Base-by-base conservation (phyloP, 2,797 vertebrate species). In the Odontamblyopus rebecca region DNA sequence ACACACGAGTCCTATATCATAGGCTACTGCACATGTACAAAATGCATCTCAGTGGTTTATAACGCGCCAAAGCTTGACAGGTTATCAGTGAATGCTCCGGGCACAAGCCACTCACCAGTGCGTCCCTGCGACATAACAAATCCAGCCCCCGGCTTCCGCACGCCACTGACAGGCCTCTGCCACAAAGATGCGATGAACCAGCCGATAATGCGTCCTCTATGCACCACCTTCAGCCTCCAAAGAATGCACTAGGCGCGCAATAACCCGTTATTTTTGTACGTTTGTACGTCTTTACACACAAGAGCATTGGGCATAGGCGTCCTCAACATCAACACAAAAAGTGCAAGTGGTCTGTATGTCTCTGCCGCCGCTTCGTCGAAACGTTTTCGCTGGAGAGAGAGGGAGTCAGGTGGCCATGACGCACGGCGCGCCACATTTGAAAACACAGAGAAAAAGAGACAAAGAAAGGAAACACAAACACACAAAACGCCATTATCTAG, bases 131-230 rank as follows among this genome's bases (percentile, higher is more conserved):
- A 83, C 85, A 72, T 67, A 77, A 81, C 61, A 86, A 92, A 91
- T 89, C 88, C 89, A 92, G 82, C 79, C 85, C 88, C 82, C 68
- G 90, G 91, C 89, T 90, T 80, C 79, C 67, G 70, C 48, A 11
- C 79, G 68, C 26, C n/a, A 51, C 68, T 76, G 59, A 72, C 73
- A 80, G 89, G 86, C 90, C 87, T 80, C 77, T 38, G 76, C 79
- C 76, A 38, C 69, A 74, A 72, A 84, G 76, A 86, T 75, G 78
- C 72, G 82, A 82, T 56, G 76, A 61, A 82, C 23, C 64, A n/a
- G 78, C 61, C 69, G 61, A 79, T 53, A 26, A 15, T 44, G 67
- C 35, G 29, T 71, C 11, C 63, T 54, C 60, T 1, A 27, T 71
- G 68, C 68, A 72, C 53, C 71, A 68, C 50, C 56, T 54, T 69